Conservation (phyloP, 2,888 invertebrate genomes). For the Macaria liturata region DNA sequence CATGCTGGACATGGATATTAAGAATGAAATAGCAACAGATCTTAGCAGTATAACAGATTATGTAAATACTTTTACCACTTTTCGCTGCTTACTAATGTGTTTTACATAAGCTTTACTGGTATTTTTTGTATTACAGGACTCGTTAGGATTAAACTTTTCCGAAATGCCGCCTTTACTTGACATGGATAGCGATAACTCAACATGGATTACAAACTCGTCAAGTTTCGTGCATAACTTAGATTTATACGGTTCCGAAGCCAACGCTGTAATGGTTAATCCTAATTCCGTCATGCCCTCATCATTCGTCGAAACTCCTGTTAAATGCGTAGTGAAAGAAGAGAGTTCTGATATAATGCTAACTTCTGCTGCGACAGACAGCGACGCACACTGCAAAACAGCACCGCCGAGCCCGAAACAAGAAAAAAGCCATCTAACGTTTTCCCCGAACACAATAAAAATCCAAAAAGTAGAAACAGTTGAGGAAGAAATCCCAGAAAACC, state of each 20-base stretch:
- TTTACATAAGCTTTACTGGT: background rate
- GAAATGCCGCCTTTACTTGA: constrained; percentile 86
- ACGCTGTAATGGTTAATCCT: constrained; percentile 94
- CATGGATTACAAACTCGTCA: constrained; percentile 84
- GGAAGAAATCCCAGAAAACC: constrained; percentile 47
- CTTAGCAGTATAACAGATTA: constrained; percentile 89
- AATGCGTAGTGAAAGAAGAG: constrained; percentile 74
- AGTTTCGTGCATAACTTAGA: constrained; percentile 87
- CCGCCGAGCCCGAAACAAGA: constrained; percentile 85
- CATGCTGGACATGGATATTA: constrained; percentile 95
- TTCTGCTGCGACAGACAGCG: constrained; percentile 62
- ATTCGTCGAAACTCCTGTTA: constrained; percentile 79
- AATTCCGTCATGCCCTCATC: constrained; percentile 94
- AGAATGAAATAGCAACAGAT: constrained; percentile 92
- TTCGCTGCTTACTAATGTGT: too few species aligned
- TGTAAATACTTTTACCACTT: constrained; percentile 52
- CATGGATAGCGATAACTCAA: constrained; percentile 85
- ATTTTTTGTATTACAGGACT: constrained; percentile 68
- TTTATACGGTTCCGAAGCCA: constrained; percentile 87
- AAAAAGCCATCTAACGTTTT: constrained; percentile 88
- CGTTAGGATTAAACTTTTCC: constrained; percentile 84
- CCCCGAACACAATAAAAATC: constrained; percentile 87
- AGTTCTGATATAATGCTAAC: constrained; percentile 75
- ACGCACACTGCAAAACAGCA: constrained; percentile 64
- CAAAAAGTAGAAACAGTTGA: constrained; percentile 71